Evolutionary conservation across 2,113 vertebrate genomes (phyloP).

Genomic region (Sprattus sprattus): DNA sequence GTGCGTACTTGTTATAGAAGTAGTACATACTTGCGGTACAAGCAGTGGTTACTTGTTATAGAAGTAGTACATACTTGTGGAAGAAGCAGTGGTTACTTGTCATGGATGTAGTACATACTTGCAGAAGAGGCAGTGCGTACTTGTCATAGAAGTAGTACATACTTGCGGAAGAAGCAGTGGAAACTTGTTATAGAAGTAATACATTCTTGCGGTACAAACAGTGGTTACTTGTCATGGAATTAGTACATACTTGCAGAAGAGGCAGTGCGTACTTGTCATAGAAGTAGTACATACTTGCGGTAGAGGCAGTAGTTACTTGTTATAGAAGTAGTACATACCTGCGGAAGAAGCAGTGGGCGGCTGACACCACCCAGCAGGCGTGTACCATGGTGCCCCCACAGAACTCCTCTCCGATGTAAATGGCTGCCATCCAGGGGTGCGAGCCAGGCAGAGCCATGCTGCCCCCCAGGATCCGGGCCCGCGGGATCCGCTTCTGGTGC

Average conservation of each 20-base stretch:
- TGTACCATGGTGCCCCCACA: constrained; percentile 86
- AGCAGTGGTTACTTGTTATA: no score
- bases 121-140: neutral
- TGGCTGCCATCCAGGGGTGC: constrained; percentile 89
- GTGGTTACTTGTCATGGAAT: neutral
- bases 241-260: neutral
- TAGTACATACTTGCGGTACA: neutral
- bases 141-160: neutral
- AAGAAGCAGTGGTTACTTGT: no score
- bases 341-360: constrained; percentile 88
- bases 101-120: no score
- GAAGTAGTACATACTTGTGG: neutral
- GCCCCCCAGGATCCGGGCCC: constrained; percentile 83
- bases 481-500: constrained; percentile 79
- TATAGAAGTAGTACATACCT: constrained; percentile 69
- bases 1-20: neutral
- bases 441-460: constrained; percentile 79
- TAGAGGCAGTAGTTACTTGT: neutral
- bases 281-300: neutral
- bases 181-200: neutral
- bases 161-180: neutral
- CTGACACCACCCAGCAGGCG: constrained; percentile 90
- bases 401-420: constrained; percentile 84
- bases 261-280: neutral
- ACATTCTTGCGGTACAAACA: neutral